Evolutionary conservation across 2,888 invertebrate species (phyloP), one percentile per base, ranked within the genome.

Genomic region (Tetramorium bicarinatum): DNA sequence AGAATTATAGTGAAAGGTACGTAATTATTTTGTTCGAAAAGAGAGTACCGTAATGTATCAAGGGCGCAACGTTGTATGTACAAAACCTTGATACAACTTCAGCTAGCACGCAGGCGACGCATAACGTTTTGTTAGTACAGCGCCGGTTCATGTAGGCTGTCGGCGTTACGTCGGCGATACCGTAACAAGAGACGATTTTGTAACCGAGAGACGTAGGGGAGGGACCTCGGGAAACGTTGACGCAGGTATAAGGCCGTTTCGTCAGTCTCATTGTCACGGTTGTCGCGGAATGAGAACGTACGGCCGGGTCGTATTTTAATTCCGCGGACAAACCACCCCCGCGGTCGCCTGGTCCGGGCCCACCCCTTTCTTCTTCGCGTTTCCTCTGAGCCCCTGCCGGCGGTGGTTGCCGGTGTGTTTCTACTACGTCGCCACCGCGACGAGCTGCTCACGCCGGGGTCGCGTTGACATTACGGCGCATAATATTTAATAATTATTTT

Each of bases 401-500:
- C 87, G 86, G 41, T 72, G 66, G 77, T 38, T 62, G 79, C 81
- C 74, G 85, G 82, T 84, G 84, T 85, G 86, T 85, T 89, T 66
- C 87, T 89, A 83, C 87, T 89, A 85, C 87, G 82, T 66, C 85
- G 88, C 80, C 84, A 83, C 84, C 86, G 85, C 84, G 87, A 87
- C 88, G 86, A 79, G 72, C 84, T 80, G 83, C 83, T 75, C 79
- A 69, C 85, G 87, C 82, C 87, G 83, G 87, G 79, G 76, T 85
- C 84, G 88, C 89, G 92, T 93, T 93, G 94, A 93, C 93, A 93
- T 92, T 92, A 92, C 92, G 91, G 91, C 89, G 94, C 93, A 94
- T 94, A 94, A 95, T 95, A 95, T 95, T 94, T 95, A 95, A 94
- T 95, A 94, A 95, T 95, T 95, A 94, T 94, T 94, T 94, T 94